Conservation (phyloP, 2,888 invertebrate genomes). For the Orthosia gracilis region DNA sequence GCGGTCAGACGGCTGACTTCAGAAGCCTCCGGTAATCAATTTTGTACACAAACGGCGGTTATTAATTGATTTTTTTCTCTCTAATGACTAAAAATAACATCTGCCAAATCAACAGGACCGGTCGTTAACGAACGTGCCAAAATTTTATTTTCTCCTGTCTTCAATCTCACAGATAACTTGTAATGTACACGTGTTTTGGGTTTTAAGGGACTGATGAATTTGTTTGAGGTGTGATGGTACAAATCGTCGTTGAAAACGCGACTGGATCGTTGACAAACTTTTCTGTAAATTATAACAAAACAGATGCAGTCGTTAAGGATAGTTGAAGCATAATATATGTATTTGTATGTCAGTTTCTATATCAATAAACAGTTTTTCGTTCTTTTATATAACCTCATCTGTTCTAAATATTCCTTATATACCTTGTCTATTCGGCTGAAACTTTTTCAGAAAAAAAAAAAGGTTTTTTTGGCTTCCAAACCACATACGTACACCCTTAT, state of each 20-base stretch:
- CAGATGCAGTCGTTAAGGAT: not conserved
- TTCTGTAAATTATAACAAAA: not conserved
- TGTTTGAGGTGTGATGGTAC: constrained; percentile 28
- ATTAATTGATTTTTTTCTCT: constrained; percentile 87
- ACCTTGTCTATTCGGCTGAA: not conserved
- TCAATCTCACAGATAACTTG: constrained; percentile 66
- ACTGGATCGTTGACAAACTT: not conserved
- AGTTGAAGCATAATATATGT: no score
- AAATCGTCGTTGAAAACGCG: constrained; percentile 16
- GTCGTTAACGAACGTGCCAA: constrained; percentile 88
- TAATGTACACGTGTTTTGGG: constrained; percentile 57
- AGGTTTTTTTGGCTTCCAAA: constrained; percentile 2
- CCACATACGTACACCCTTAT: constrained; percentile 8
- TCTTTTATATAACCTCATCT: no score
- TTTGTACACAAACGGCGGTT: constrained; percentile 89
- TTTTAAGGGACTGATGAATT: constrained; percentile 43
- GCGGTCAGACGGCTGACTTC: constrained; percentile 84
- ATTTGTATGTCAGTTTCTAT: no score
- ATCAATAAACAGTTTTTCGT: no score
- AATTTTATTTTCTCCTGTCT: constrained; percentile 69
- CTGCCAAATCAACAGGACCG: constrained; percentile 84
- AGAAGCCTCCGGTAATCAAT: constrained; percentile 89
- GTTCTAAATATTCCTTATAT: no score
- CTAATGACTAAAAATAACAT: constrained; percentile 89
- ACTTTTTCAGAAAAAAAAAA: not conserved